A percentile compares a stretch with the other conserved stretches of the same genome.
phyloP scores from a whole-genome alignment of 2,797 vertebrate genomes.

The Arctocebus calabarensis region DNA sequence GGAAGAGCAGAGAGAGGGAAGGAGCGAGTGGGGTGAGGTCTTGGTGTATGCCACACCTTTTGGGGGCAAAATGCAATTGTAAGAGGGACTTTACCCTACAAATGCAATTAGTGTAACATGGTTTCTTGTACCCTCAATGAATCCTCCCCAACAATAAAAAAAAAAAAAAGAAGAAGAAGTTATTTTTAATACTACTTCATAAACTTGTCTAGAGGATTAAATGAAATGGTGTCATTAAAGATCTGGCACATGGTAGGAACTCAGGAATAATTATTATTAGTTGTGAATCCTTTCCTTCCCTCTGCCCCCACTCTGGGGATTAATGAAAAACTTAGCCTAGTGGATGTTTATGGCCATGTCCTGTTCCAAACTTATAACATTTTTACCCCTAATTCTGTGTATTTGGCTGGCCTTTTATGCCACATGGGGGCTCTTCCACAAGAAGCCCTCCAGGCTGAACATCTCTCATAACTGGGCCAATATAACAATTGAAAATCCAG shows the following conservation, averaged over 20 bases:
- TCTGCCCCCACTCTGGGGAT: background rate
- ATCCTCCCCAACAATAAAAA: too few relatives aligned
- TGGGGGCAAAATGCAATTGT: too few relatives aligned
- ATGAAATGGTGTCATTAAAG: background rate
- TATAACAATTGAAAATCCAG: background rate
- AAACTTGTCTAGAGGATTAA: background rate
- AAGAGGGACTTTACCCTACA: too few relatives aligned
- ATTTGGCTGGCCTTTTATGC: background rate
- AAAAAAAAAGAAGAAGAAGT: background rate
- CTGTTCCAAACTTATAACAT: background rate
- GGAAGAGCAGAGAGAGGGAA: too few relatives aligned
- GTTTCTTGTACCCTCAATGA: too few relatives aligned
- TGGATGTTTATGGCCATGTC: background rate
- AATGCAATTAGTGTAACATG: too few relatives aligned
- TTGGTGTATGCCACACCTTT: too few relatives aligned
- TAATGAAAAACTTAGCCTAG: background rate
- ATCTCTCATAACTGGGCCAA: background rate
- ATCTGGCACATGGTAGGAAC: background rate
- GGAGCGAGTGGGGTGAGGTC: too few relatives aligned
- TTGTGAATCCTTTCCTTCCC: background rate
- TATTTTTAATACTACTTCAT: background rate
- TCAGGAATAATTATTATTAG: background rate
- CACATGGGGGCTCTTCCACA: background rate
- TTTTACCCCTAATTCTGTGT: background rate
- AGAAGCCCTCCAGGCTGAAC: background rate